Percentiles rank a stretch among this genome's conserved stretches.
phyloP scores from a whole-genome alignment of 1,140 invertebrate species.

The Ylistrum balloti region DNA sequence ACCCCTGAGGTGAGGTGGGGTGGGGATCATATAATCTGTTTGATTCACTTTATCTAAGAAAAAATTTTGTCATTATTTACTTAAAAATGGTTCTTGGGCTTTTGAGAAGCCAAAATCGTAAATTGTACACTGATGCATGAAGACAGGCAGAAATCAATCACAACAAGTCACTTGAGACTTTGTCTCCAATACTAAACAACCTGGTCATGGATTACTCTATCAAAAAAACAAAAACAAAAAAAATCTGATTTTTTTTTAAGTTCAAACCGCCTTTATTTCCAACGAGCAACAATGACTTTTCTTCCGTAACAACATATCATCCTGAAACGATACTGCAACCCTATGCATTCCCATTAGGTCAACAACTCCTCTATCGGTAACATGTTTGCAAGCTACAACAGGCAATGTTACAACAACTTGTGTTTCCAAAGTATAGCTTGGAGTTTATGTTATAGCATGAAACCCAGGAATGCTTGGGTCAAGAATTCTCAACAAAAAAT shows the following conservation, averaged over 20 bases:
- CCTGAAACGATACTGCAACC: neutral
- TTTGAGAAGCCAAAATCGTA: too few species aligned
- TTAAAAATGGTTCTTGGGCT: too few species aligned
- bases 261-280: constrained; percentile 32
- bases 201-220: too few species aligned
- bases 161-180: too few species aligned
- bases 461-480: constrained; percentile 8
- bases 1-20: too few species aligned
- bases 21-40: too few species aligned
- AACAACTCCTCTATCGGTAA: neutral
- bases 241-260: too few species aligned
- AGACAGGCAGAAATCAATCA: too few species aligned
- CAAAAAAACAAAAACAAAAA: neutral
- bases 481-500: neutral
- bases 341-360: neutral
- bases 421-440: neutral
- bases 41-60: too few species aligned
- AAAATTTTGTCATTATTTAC: too few species aligned
- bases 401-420: neutral
- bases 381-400: neutral
- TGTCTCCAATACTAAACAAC: too few species aligned
- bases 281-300: constrained; percentile 34
- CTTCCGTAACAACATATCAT: neutral
- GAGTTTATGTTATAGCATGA: neutral
- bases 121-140: too few species aligned